Percentiles rank a stretch among this genome's conserved stretches.
phyloP scores from a whole-genome alignment of 2,113 vertebrate genomes.

The Physeter macrocephalus region DNA sequence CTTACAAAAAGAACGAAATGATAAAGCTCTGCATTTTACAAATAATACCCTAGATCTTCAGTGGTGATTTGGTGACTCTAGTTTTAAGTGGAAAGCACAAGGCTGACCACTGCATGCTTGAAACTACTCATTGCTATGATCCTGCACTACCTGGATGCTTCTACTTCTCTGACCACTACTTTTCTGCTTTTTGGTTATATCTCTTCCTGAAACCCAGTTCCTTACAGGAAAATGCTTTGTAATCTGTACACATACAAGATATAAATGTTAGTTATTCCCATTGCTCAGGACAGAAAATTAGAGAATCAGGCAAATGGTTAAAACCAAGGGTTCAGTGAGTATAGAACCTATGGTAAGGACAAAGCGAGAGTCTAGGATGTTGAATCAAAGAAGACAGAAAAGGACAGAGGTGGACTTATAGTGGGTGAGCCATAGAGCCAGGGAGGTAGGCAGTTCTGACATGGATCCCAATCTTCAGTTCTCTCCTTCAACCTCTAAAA shows the following conservation, averaged over 20 bases:
- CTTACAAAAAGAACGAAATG: not conserved
- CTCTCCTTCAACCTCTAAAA: not conserved
- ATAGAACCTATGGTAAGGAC: not conserved
- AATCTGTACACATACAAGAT: not conserved
- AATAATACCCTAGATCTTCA: not conserved
- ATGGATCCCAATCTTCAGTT: not conserved
- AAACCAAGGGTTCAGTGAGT: not conserved
- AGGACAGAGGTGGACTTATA: not conserved
- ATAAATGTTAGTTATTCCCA: not conserved
- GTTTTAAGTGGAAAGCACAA: not conserved
- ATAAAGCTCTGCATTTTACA: constrained; percentile 1
- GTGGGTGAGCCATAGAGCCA: not conserved
- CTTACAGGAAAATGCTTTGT: not conserved
- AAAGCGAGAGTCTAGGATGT: not conserved
- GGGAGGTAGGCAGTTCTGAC: not conserved
- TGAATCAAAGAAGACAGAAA: not conserved
- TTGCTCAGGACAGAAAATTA: not conserved
- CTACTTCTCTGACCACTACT: not conserved
- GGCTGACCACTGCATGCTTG: not conserved
- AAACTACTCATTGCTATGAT: not conserved
- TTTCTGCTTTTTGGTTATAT: not conserved
- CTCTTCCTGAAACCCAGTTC: not conserved
- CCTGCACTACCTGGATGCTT: not conserved
- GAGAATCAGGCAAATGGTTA: not conserved
- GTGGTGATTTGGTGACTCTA: not conserved